Conservation (phyloP, 2,888 invertebrate species). For the Parasteatoda lunata region DNA sequence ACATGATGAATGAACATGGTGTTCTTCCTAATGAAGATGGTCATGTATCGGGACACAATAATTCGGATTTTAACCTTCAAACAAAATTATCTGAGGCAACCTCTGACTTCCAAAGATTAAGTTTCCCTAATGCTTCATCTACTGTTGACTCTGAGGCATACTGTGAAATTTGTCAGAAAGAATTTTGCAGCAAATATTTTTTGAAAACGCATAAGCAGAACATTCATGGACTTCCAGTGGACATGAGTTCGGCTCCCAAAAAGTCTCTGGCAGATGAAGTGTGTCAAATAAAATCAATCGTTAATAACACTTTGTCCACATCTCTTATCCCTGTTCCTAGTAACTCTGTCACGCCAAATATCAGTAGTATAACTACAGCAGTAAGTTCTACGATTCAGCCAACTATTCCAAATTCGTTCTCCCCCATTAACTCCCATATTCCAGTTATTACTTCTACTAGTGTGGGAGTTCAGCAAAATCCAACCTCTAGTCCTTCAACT, state of each 20-base stretch:
- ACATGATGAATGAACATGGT: conserved; percentile 82
- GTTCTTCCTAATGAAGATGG: conserved; percentile 77
- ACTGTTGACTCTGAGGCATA: conserved; percentile 71
- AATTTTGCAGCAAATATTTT: conserved; percentile 80
- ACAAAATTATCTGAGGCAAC: conserved; percentile 45
- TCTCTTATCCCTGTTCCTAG: conserved; percentile 30
- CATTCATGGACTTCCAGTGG: conserved; percentile 78
- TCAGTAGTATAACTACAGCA: conserved; percentile 12
- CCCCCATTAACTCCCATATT: conserved; percentile 44
- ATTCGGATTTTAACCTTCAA: conserved; percentile 50
- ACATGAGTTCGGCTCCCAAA: conserved; percentile 65
- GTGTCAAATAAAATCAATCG: conserved; percentile 67
- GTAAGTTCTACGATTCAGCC: conserved; percentile 23
- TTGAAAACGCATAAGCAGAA: conserved; percentile 82
- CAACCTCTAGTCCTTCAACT: conserved; percentile 50
- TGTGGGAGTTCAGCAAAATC: conserved; percentile 20
- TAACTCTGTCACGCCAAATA: conserved; percentile 19
- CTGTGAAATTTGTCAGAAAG: conserved; percentile 79
- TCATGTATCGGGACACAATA: conserved; percentile 60
- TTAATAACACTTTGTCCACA: conserved; percentile 59
- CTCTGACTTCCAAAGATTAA: conserved; percentile 57
- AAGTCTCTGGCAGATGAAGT: conserved; percentile 66
- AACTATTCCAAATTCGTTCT: conserved; percentile 32
- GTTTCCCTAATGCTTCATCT: conserved; percentile 49
- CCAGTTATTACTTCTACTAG: conserved; percentile 56